Conservation (phyloP, 2,113 vertebrate species). For the Gallinago paraguaiae region DNA sequence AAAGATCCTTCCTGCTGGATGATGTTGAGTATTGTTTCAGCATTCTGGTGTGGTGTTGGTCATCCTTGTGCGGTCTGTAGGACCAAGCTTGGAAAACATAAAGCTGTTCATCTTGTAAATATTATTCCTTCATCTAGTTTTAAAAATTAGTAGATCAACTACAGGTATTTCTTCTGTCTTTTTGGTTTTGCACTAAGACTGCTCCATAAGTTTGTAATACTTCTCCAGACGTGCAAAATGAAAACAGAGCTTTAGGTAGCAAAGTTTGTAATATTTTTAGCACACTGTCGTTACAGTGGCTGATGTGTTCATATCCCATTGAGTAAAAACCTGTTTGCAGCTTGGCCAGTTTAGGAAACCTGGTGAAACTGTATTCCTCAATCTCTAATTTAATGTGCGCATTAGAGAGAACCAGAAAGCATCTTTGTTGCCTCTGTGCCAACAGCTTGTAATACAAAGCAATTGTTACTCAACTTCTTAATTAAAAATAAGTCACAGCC, state of each 20-base stretch:
- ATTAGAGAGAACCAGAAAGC: conserved; percentile 4
- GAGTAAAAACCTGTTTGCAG: neutral
- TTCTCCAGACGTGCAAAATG: neutral
- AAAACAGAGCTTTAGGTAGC: neutral
- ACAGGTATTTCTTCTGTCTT: neutral
- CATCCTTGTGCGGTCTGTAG: neutral
- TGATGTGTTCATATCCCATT: neutral
- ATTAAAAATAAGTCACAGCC: conserved; percentile 44
- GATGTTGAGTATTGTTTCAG: neutral
- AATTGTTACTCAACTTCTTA: conserved; percentile 40
- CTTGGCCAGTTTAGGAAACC: conserved; percentile 12
- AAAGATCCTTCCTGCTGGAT: neutral
- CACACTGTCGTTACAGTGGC: neutral
- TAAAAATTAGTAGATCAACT: neutral
- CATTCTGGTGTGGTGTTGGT: neutral
- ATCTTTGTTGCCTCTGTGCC: conserved; percentile 9
- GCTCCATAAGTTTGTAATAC: neutral
- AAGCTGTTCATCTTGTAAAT: neutral
- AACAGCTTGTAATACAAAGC: conserved; percentile 16
- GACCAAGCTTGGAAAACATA: neutral
- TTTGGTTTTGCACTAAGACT: neutral
- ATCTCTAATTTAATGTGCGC: neutral
- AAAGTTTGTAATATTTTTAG: neutral
- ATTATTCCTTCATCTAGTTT: neutral
- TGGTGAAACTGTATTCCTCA: neutral